Evolutionary conservation across 2,888 invertebrate genomes (phyloP).

Genomic region (Coremacera marginata): DNA sequence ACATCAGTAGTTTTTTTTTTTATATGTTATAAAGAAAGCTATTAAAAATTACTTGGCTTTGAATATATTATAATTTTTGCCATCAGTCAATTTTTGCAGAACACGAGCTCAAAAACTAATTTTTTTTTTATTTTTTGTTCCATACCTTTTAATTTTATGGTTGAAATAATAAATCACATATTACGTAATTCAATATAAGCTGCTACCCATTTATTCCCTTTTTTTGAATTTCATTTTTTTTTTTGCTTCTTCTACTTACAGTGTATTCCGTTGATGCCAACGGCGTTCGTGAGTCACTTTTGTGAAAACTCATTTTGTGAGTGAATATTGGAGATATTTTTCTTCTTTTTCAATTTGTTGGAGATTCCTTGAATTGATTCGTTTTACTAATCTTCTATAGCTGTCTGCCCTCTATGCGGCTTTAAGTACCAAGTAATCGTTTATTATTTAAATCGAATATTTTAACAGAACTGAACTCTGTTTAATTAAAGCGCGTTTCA

Average conservation of each 20-base stretch:
- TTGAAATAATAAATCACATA: neutral
- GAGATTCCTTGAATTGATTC: neutral
- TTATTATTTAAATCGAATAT: constrained; percentile 5
- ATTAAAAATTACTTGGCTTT: too few relatives aligned
- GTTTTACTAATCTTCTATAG: neutral
- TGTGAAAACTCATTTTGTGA: constrained; percentile 67
- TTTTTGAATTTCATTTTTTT: neutral
- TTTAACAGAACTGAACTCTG: neutral
- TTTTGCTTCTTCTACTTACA: constrained; percentile 64
- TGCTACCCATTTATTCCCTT: neutral
- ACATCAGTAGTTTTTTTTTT: too few relatives aligned
- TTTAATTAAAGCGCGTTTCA: constrained; percentile 41
- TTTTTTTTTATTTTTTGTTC: too few relatives aligned
- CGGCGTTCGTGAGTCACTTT: constrained; percentile 68
- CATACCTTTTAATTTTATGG: too few relatives aligned
- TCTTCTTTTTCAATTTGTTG: neutral
- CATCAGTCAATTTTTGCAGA: too few relatives aligned
- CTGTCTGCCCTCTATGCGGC: neutral
- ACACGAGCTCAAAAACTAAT: too few relatives aligned
- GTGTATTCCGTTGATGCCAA: constrained; percentile 66
- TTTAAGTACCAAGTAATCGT: constrained; percentile 34
- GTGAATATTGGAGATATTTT: too few relatives aligned
- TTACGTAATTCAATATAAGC: neutral
- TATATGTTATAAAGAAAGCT: too few relatives aligned
- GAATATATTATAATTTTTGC: too few relatives aligned